phyloP scores from a whole-genome alignment of 2,113 vertebrate species.

The Muntiacus reevesi region DNA sequence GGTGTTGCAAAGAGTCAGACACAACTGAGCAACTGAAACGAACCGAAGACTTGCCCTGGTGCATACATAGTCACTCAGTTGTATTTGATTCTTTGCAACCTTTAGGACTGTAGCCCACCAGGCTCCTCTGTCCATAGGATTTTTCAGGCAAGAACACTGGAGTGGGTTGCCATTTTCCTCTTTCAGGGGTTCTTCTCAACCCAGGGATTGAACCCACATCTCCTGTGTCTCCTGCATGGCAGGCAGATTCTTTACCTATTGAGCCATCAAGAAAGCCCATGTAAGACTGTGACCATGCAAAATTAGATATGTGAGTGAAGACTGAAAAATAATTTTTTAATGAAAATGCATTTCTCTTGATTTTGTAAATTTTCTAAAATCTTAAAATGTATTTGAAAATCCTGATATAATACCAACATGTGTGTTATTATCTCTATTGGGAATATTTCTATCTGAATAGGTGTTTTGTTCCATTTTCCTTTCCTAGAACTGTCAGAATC shows the following conservation, averaged over 20 bases:
- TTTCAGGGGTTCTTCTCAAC: neutral
- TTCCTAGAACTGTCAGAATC: neutral
- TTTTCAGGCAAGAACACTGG: neutral
- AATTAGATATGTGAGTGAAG: neutral
- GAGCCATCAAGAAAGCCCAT: neutral
- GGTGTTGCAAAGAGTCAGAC: no score
- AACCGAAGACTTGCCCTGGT: neutral
- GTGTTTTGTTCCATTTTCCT: neutral
- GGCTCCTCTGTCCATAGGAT: neutral
- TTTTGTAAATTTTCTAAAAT: conserved; percentile 6
- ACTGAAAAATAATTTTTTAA: neutral
- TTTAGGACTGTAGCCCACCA: neutral
- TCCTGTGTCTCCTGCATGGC: neutral
- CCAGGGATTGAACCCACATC: neutral
- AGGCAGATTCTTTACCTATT: neutral
- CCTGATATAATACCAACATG: neutral
- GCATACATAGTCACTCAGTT: accelerated
- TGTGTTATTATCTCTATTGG: neutral
- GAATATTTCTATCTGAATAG: neutral
- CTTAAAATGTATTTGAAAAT: neutral
- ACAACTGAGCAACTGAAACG: no score
- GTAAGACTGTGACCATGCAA: neutral
- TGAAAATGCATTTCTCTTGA: neutral
- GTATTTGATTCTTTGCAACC: neutral
- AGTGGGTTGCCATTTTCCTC: neutral